Base-by-base conservation (phyloP, 1,140 invertebrate genomes). In the Saccostrea cuccullata region DNA sequence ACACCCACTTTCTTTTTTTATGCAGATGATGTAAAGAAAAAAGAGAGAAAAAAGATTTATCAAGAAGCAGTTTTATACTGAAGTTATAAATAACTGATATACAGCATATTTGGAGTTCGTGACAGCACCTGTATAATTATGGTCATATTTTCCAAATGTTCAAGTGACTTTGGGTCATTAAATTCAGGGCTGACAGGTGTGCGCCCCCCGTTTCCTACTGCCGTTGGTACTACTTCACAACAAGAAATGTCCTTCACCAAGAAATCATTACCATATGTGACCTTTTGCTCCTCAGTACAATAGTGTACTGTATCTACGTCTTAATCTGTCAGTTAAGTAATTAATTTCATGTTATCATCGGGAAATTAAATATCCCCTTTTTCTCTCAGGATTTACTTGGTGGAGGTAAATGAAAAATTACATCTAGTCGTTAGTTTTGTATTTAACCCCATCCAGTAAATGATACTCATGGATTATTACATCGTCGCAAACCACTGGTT, bases 131-230 rank as follows among this genome's bases (percentile, higher is more conserved):
- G 30, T 77, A 36, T 36, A 77, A 77, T 77, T 77, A 77, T 77
- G 70, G 70, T 11, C 23, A 9, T 77, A 30, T 77, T 77, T 30
- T 77, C 23, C 70, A 77, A 77, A 77, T 13, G 70, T 77, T 77
- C 70, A 77, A 77, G 70, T 77, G 70, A 77, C 70, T 77, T 11
- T 13, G 70, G 26, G 70, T 77, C 70, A 77, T 77, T 77, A 77
- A 77, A 77, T 15, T 36, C 70, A 30, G 70, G 30, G 15, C 70
- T 26, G 12, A 77, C 70, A 77, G 70, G 70, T 77, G 70, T 77
- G 12, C 11, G 26, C 12, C 30, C 70, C 70, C 70, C 30, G 30
- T 30, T 77, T 30, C 70, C 11, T 30, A 77, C 70, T 40, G 13
- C 70, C 3, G 15, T 36, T 64, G 58, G 30, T 36, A 77, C 70